A percentile compares a stretch with the other conserved stretches of the same genome.
phyloP scores from a whole-genome alignment of 1,140 invertebrate species.

The Bacillus rossius region DNA sequence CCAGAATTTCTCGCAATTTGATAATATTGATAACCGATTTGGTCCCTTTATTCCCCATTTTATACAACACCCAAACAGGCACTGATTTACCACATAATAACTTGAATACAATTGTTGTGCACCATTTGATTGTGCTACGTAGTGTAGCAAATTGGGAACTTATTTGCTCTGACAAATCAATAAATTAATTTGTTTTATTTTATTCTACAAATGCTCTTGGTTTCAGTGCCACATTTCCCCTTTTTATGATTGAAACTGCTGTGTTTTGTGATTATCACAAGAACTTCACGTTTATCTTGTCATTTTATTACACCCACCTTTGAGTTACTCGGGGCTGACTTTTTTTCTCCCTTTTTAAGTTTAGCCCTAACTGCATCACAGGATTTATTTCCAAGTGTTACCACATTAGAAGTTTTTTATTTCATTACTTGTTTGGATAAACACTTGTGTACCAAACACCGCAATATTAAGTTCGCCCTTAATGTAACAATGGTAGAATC shows the following conservation, averaged over 20 bases:
- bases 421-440: too few relatives aligned
- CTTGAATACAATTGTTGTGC: constrained; percentile 3
- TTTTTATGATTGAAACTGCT: neutral
- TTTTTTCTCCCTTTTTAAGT: too few relatives aligned
- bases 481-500: too few relatives aligned
- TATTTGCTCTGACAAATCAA: neutral
- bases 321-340: too few relatives aligned
- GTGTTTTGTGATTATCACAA: neutral
- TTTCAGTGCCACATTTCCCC: neutral
- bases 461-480: too few relatives aligned
- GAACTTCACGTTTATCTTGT: neutral
- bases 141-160: neutral
- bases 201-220: neutral
- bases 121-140: neutral
- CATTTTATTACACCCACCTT: neutral
- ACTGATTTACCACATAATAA: neutral
- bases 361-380: too few relatives aligned
- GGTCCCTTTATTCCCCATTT: neutral
- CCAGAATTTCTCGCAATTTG: too few relatives aligned
- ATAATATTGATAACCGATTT: neutral
- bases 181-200: constrained; percentile 1
- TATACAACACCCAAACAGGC: neutral
- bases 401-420: too few relatives aligned
- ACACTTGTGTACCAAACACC: too few relatives aligned
- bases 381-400: too few relatives aligned